Evolutionary conservation across 2,888 invertebrate species (phyloP), one percentile per base, ranked within the genome.

Genomic region (Drosophila suboccidentalis): DNA sequence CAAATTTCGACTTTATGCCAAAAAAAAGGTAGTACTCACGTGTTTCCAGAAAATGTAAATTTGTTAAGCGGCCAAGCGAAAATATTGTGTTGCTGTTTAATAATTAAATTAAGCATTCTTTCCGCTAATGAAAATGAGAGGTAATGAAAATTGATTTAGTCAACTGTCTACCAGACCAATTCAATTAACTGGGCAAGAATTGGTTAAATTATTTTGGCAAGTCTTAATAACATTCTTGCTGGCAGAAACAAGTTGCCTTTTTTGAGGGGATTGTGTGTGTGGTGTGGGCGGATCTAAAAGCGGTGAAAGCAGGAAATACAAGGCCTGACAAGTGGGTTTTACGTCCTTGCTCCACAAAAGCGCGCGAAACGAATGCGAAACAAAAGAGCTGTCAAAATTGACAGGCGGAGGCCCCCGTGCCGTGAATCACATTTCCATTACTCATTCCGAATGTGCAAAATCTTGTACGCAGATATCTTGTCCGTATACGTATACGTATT

Each of bases 251-350:
- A 0, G 43, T 41, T 44, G 51, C 71, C 86, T 58, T 69, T 80
- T 78, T 50, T 68, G 76, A 57, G 54, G 53, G 44, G 44, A n/a
- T 36, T 53, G 53, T 15, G 4, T 29, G 51, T 17, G 19, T 9
- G 22, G 43, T 50, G 79, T 74, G 74, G 78, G 78, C 51, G 71
- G 68, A 64, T 71, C 71, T 62, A 53, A 68, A 79, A 63, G 10
- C 62, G 65, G 87, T 79, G 84, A 84, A 84, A 84, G 84, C 84
- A 81, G 84, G 84, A 84, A 84, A 81, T 49, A 75, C 87, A 87
- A 84, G 87, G 87, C 75, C 84, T 84, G 77, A 17, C 68, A 73
- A 71, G 68, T 76, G 76, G 69, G 46, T 49, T 79, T 74, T 74
- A 71, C 77, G 84, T 84, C 84, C 84, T 84, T 84, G 84, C 79